These are phyloP conservation scores for Ursus arctos DNA, from an alignment of 2,113 vertebrate genomes.

Conservation along the genomic window DNA sequence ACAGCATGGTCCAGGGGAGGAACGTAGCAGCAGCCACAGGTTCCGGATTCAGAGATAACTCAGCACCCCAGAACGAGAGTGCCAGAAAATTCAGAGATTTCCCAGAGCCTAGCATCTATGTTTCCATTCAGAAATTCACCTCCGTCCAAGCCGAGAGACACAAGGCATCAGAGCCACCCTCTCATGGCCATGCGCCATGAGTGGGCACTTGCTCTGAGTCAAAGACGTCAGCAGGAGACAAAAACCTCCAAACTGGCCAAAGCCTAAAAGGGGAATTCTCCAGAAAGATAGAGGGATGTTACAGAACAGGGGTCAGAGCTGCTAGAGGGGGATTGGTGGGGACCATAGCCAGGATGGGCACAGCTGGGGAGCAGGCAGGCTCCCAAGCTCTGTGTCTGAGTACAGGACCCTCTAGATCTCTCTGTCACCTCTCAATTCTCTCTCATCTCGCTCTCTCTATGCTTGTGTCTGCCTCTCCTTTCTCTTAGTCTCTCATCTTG, in stretches of 20 bases:
- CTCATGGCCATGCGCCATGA: accelerated
- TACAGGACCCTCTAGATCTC: background rate
- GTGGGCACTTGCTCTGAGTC: background rate
- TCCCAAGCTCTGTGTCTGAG: background rate
- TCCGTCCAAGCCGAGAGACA: background rate
- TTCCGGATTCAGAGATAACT: background rate
- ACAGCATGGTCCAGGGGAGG: background rate
- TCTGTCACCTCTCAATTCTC: background rate
- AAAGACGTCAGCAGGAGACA: background rate
- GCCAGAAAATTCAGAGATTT: conserved; percentile 55
- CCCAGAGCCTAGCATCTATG: background rate
- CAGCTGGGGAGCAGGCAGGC: too few relatives aligned
- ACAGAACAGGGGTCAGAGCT: background rate
- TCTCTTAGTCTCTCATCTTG: background rate
- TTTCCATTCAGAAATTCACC: conserved; percentile 41
- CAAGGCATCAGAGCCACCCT: background rate
- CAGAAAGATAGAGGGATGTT: background rate
- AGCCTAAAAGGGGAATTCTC: background rate
- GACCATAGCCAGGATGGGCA: background rate
- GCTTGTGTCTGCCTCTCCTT: background rate
- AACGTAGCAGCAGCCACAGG: background rate
- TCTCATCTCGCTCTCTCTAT: background rate
- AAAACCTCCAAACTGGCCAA: background rate
- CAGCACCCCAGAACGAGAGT: background rate
- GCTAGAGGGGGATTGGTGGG: accelerated